Conservation (phyloP, 2,113 vertebrate species). For the Rhinolophus ferrumequinum region DNA sequence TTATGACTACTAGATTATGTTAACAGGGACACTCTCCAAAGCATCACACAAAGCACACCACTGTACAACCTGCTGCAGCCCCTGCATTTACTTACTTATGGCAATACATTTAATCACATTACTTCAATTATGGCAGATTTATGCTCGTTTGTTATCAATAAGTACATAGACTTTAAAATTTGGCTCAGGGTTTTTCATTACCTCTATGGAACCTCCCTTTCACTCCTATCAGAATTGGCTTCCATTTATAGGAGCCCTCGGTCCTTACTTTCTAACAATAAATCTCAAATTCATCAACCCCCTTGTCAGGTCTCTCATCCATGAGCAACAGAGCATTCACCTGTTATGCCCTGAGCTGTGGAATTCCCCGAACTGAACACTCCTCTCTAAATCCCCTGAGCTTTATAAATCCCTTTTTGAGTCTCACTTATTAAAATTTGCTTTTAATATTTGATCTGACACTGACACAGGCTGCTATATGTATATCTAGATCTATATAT, state of each 20-base stretch:
- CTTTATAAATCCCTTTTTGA: constrained; percentile 83
- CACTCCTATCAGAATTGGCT: constrained; percentile 79
- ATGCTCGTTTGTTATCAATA: constrained; percentile 81
- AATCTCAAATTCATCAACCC: constrained; percentile 87
- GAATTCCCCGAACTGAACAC: constrained; percentile 82
- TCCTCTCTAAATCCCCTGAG: constrained; percentile 82
- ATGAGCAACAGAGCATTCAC: constrained; percentile 85
- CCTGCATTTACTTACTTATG: constrained; percentile 66
- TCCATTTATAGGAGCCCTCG: constrained; percentile 83
- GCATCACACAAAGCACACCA: constrained; percentile 65
- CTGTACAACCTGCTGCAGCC: constrained; percentile 71
- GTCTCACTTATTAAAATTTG: constrained; percentile 85
- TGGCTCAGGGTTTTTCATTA: constrained; percentile 86
- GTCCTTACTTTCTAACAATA: constrained; percentile 85
- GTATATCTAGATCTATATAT: constrained; percentile 31
- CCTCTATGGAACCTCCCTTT: constrained; percentile 79
- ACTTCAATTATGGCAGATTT: constrained; percentile 83
- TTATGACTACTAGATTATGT: constrained; percentile 77
- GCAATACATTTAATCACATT: constrained; percentile 82
- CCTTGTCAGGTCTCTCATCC: constrained; percentile 84
- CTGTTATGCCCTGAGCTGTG: constrained; percentile 78
- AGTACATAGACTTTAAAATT: constrained; percentile 85
- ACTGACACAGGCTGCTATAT: constrained; percentile 71
- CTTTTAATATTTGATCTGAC: constrained; percentile 85
- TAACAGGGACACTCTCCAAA: constrained; percentile 61